phyloP scores from a whole-genome alignment of 2,113 vertebrate genomes.

The Blennius ocellaris region DNA sequence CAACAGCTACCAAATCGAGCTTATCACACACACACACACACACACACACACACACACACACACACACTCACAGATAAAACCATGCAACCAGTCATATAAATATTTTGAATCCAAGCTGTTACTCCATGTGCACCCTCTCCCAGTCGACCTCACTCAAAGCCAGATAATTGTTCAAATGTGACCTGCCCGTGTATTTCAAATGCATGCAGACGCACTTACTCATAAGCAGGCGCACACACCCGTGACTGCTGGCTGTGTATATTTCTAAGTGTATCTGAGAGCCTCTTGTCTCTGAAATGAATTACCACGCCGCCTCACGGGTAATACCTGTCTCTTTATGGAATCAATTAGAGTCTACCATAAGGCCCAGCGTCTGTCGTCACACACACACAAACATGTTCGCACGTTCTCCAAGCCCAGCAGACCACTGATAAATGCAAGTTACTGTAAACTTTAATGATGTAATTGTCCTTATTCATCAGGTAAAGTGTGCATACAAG shows the following conservation, averaged over 20 bases:
- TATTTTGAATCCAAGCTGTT: not conserved
- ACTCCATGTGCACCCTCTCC: not conserved
- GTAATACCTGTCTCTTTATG: conserved; percentile 68
- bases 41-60: not conserved
- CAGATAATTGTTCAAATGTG: conserved; percentile 12
- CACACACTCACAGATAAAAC: not conserved
- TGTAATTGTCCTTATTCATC: conserved; percentile 45
- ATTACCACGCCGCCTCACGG: conserved; percentile 49
- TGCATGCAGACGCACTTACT: not conserved
- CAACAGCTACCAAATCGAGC: too few species aligned
- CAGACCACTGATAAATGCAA: conserved; percentile 27
- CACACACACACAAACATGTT: conserved; percentile 26
- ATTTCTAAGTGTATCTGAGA: conserved; percentile 44
- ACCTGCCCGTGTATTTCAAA: not conserved
- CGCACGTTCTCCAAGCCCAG: conserved; percentile 4
- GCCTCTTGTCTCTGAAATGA: conserved; percentile 67
- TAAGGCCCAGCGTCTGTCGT: conserved; percentile 49
- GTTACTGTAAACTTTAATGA: conserved; percentile 28
- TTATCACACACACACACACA: not conserved
- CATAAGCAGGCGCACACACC: not conserved
- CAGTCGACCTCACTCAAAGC: not conserved
- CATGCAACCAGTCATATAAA: not conserved
- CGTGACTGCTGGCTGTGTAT: conserved; percentile 21
- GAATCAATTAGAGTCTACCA: conserved; percentile 64
- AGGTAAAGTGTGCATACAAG: not conserved